These are phyloP conservation scores for Plebejus melissa DNA, from an alignment of 2,888 invertebrate genomes.

Conservation along the genomic window DNA sequence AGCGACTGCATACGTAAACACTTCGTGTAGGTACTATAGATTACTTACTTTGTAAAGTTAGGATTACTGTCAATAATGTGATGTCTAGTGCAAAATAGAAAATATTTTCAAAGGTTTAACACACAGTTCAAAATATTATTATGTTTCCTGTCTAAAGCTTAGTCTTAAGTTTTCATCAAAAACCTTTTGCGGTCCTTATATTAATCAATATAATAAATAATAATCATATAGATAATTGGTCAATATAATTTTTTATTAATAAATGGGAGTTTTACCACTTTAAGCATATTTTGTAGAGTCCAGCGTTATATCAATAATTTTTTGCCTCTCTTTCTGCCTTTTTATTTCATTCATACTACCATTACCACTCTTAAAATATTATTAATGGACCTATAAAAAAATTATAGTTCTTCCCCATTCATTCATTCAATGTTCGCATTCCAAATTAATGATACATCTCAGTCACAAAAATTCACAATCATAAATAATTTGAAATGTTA, in stretches of 20 bases:
- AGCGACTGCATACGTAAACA: neutral
- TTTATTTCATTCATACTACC: neutral
- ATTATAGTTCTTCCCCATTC: slow-evolving; percentile 3
- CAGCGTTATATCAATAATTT: too few species aligned
- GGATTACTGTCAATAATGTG: too few species aligned
- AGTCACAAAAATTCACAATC: slow-evolving; percentile 47
- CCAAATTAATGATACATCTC: slow-evolving; percentile 33
- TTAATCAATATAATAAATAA: too few species aligned
- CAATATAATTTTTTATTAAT: neutral
- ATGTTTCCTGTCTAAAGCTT: too few species aligned
- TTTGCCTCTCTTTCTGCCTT: neutral
- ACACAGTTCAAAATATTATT: too few species aligned
- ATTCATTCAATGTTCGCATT: slow-evolving; percentile 1
- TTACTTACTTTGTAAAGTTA: neutral
- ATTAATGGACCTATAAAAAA: neutral
- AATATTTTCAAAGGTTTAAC: too few species aligned
- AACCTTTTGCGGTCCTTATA: too few species aligned
- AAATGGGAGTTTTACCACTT: neutral
- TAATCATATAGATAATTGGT: too few species aligned
- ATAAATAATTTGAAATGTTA: slow-evolving; percentile 74
- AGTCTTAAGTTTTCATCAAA: too few species aligned
- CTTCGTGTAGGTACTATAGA: neutral
- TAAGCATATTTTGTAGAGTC: neutral
- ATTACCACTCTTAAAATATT: neutral
- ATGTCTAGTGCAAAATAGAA: too few species aligned